Evolutionary conservation across 2,797 vertebrate genomes (phyloP).

Genomic region (Neopelma chrysocephalum): DNA sequence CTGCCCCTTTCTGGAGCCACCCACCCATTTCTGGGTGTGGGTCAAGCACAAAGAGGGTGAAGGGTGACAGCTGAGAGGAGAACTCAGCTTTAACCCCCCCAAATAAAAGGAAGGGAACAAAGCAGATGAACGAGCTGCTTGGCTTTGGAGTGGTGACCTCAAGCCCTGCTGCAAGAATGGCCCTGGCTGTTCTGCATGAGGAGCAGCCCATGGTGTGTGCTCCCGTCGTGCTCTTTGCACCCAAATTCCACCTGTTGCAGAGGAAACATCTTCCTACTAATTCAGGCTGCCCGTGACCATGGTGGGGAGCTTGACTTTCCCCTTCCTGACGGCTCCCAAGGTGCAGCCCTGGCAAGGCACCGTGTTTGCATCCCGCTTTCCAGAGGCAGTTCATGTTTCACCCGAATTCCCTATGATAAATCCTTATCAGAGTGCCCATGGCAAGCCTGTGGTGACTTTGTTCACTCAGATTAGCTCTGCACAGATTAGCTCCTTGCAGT

Average conservation of each 20-base stretch:
- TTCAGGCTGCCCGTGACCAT: background rate
- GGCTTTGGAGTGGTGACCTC: background rate
- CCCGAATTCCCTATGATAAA: constrained; percentile 62
- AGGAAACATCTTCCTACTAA: background rate
- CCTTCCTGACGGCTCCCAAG: background rate
- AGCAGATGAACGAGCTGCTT: background rate
- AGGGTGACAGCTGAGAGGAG: background rate
- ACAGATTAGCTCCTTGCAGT: constrained; percentile 66
- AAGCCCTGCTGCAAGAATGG: background rate
- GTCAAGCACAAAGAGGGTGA: background rate
- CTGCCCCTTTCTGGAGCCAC: background rate
- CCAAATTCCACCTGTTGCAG: background rate
- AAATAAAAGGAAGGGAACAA: background rate
- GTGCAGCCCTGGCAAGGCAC: rapidly evolving
- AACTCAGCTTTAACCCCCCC: background rate
- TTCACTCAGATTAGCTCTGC: constrained; percentile 53
- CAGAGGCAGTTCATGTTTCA: constrained; percentile 24
- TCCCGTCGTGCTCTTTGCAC: background rate
- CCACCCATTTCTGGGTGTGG: background rate
- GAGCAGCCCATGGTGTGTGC: background rate
- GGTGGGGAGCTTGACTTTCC: background rate
- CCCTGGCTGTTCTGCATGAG: background rate
- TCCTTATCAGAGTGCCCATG: constrained; percentile 53
- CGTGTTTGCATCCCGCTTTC: constrained; percentile 17
- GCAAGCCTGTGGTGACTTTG: constrained; percentile 59